Evolutionary conservation across 2,888 invertebrate genomes (phyloP).

Genomic region (Entomobrya proxima): DNA sequence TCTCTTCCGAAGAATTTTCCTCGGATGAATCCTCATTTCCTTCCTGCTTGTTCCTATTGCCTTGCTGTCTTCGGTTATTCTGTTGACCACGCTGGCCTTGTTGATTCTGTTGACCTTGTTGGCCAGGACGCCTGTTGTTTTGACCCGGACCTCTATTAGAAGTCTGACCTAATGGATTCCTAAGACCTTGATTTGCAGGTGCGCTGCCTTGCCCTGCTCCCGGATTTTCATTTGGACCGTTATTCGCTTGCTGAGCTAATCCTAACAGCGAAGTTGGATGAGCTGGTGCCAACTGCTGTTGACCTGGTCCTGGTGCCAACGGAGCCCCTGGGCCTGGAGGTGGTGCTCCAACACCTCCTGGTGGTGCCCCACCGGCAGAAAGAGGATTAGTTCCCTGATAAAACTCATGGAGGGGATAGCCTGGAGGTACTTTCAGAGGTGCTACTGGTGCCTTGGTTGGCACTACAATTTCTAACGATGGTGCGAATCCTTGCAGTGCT

Average conservation of each 20-base stretch:
- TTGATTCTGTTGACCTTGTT: conserved; percentile 16
- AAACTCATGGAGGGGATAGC: neutral
- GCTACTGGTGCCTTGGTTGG: conserved; percentile 46
- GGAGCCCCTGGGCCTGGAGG: too few species aligned
- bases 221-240: neutral
- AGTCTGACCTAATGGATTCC: conserved; percentile 25
- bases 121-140: conserved; percentile 33
- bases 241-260: conserved; percentile 14
- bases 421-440: neutral
- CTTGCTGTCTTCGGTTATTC: neutral
- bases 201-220: neutral
- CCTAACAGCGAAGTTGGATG: conserved; percentile 7
- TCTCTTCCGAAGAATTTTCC: conserved; percentile 51
- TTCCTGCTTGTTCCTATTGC: conserved; percentile 9
- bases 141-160: conserved; percentile 31
- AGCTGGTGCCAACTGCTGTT: neutral
- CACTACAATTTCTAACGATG: conserved; percentile 33
- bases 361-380: neutral
- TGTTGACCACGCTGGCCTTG: neutral
- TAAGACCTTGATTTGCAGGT: conserved; percentile 41
- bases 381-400: neutral
- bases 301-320: too few species aligned
- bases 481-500: conserved; percentile 35
- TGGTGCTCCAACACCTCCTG: neutral
- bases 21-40: conserved; percentile 52